phyloP scores from a whole-genome alignment of 2,888 invertebrate genomes.

The Philopedon plagiatum region DNA sequence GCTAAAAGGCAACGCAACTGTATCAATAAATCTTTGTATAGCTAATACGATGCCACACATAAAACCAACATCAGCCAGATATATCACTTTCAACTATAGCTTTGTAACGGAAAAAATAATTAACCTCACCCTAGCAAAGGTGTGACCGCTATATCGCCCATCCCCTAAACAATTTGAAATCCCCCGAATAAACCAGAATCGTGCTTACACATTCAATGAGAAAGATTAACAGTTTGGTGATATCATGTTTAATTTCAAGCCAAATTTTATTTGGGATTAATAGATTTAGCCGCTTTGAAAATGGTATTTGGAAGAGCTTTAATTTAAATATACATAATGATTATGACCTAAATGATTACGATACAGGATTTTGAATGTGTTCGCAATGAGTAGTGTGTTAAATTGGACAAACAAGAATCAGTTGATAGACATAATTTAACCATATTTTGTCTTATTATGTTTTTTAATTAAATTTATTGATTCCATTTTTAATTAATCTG shows the following conservation, averaged over 20 bases:
- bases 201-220: constrained; percentile 34
- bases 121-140: constrained; percentile 41
- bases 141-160: constrained; percentile 27
- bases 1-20: background rate
- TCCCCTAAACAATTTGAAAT: constrained; percentile 28
- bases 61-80: constrained; percentile 13
- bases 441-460: no score
- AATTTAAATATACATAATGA: background rate
- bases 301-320: background rate
- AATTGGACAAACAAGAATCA: no score
- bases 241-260: constrained; percentile 32
- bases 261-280: constrained; percentile 34
- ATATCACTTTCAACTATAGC: constrained; percentile 36
- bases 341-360: no score
- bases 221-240: constrained; percentile 26
- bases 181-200: constrained; percentile 25
- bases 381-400: no score
- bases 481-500: no score
- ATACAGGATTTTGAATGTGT: no score
- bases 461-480: no score
- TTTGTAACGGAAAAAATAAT: constrained; percentile 38
- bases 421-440: no score
- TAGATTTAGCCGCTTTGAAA: background rate
- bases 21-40: background rate
- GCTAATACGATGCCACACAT: background rate